Conservation (phyloP, 1,140 invertebrate genomes). For the Gyrodactylus bullatarudis region DNA sequence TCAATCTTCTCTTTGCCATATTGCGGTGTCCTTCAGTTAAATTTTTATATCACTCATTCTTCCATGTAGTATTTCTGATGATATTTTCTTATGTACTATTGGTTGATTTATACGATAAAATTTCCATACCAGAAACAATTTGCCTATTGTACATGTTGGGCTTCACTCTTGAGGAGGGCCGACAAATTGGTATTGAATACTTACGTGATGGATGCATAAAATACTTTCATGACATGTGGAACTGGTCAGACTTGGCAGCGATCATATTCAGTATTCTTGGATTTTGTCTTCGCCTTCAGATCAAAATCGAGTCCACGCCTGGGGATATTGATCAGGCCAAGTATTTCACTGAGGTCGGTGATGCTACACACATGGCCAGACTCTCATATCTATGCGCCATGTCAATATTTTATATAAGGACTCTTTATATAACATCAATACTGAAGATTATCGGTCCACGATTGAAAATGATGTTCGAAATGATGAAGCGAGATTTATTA, state of each 20-base stretch:
- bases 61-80: background rate
- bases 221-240: constrained; percentile 6
- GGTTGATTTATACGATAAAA: background rate
- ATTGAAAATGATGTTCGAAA: constrained; percentile 4
- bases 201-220: background rate
- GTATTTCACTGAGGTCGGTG: background rate
- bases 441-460: background rate
- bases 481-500: background rate
- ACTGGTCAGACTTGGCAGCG: background rate
- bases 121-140: background rate
- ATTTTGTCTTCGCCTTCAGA: background rate
- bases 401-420: background rate
- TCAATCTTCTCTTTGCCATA: background rate
- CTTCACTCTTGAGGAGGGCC: background rate
- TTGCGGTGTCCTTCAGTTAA: background rate
- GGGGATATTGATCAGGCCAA: background rate
- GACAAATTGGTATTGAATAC: background rate
- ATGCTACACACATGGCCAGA: background rate
- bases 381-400: background rate
- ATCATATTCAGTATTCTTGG: background rate
- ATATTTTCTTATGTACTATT: constrained; percentile 1
- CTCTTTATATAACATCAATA: constrained; percentile 3
- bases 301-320: background rate
- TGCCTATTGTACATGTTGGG: background rate
- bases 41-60: constrained; percentile 4